These are phyloP conservation scores for Conomelus anceps DNA, from an alignment of 2,888 invertebrate genomes.

Conservation along the genomic window DNA sequence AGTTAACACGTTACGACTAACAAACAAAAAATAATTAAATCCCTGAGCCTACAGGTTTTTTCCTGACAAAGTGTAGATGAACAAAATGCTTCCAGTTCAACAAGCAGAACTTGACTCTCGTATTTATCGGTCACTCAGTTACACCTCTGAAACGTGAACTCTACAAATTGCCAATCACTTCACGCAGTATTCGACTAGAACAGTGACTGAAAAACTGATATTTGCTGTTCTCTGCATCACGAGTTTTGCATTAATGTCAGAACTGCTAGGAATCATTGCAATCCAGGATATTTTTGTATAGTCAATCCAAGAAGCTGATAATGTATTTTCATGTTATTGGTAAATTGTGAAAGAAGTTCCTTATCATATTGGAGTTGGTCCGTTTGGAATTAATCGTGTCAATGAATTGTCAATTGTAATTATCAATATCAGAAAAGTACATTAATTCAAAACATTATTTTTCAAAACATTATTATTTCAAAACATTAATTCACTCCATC, in stretches of 20 bases:
- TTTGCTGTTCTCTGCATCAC: neutral
- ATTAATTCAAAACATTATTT: no score
- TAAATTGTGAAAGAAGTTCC: no score
- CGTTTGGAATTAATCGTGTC: no score
- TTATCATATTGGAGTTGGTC: no score
- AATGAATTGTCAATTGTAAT: no score
- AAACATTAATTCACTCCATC: no score
- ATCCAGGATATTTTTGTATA: neutral
- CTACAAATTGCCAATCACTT: neutral
- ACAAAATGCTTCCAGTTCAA: neutral
- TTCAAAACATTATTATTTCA: no score
- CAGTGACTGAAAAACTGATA: neutral
- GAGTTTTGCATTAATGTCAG: no score
- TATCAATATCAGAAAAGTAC: no score
- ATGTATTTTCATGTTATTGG: no score
- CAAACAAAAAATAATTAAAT: neutral
- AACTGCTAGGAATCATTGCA: neutral
- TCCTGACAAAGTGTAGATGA: neutral
- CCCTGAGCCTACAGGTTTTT: neutral
- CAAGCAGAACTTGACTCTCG: neutral
- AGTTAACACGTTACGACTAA: neutral
- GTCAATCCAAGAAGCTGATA: no score
- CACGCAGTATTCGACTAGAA: no score
- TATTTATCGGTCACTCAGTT: neutral
- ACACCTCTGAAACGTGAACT: neutral